Percentiles rank a stretch among this genome's conserved stretches.
These are phyloP conservation scores for Entomyzon cyanotis DNA, from an alignment of 2,113 vertebrate genomes.

Conservation along the genomic window DNA sequence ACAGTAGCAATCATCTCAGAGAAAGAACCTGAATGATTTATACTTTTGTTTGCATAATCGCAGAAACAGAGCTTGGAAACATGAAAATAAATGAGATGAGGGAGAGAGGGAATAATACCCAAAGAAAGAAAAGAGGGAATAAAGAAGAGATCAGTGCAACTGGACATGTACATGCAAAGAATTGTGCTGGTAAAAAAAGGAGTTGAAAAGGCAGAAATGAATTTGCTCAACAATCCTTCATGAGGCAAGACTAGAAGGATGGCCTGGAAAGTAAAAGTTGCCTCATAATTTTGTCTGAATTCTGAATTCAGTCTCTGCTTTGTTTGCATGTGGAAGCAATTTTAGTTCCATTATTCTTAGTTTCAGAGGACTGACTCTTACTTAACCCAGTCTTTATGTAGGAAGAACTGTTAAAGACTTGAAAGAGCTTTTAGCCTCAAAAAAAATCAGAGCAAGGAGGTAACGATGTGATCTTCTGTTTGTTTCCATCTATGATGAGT, in stretches of 20 bases:
- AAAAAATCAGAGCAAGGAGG: not conserved
- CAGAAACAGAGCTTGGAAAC: not conserved
- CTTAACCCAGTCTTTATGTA: not conserved
- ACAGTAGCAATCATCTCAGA: not conserved
- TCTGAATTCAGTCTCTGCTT: not conserved
- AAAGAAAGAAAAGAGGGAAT: not conserved
- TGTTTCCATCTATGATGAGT: not conserved
- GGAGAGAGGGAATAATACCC: not conserved
- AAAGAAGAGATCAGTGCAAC: not conserved
- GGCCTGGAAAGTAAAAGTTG: not conserved
- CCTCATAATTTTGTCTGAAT: not conserved
- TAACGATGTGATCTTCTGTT: not conserved
- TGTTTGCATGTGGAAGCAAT: not conserved
- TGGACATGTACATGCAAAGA: not conserved
- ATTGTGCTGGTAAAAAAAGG: not conserved
- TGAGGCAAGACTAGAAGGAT: not conserved
- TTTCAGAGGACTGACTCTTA: not conserved
- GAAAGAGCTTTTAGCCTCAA: not conserved
- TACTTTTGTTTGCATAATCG: not conserved
- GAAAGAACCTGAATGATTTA: not conserved
- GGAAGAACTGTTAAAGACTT: not conserved
- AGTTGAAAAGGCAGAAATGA: not conserved
- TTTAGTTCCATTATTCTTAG: not conserved
- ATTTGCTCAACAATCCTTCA: not conserved
- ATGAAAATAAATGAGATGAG: not conserved